Evolutionary conservation across 2,113 vertebrate species (phyloP).

Genomic region (Dromas ardeola): DNA sequence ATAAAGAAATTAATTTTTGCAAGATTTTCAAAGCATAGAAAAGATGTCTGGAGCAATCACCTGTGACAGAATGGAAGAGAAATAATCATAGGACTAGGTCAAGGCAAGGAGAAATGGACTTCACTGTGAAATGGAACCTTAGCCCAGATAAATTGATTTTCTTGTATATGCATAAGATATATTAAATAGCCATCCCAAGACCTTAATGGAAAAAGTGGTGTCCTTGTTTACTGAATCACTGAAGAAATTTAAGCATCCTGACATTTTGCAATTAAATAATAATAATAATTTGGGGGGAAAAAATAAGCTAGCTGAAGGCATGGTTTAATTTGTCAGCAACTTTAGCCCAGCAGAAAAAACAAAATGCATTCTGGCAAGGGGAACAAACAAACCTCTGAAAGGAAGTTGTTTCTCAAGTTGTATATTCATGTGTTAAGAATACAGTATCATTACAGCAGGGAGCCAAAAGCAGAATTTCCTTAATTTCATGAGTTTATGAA

Average conservation of each 20-base stretch:
- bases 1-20: not conserved
- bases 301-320: not conserved
- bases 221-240: not conserved
- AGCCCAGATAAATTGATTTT: not conserved
- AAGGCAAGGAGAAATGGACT: not conserved
- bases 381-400: not conserved
- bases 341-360: not conserved
- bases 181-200: not conserved
- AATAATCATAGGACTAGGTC: not conserved
- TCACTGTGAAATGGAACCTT: not conserved
- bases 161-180: not conserved
- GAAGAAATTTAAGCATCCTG: conserved; percentile 6
- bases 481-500: not conserved
- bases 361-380: not conserved
- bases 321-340: conserved; percentile 21
- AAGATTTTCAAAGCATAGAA: not conserved
- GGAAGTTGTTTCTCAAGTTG: not conserved
- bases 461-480: not conserved
- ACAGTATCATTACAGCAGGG: not conserved
- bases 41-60: not conserved
- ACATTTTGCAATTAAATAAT: not conserved
- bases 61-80: not conserved
- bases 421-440: not conserved
- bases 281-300: fast-evolving
- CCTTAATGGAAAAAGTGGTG: not conserved